Base-by-base conservation (phyloP, 2,888 invertebrate species). In the Troglohyphantes excavatus region DNA sequence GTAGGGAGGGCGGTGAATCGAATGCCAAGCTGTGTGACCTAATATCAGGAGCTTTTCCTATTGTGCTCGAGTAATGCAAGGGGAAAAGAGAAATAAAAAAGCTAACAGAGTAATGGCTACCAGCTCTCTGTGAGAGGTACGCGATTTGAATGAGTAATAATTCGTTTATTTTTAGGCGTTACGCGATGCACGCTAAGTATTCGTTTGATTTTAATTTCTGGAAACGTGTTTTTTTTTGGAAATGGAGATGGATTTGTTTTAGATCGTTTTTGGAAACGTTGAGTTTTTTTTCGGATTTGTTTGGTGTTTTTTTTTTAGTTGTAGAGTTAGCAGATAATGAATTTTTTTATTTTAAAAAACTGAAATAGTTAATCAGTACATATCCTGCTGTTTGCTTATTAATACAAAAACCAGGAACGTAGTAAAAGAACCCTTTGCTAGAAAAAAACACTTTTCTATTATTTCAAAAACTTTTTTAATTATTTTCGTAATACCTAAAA, bases 21-120 rank as follows among this genome's bases (percentile, higher is more conserved):
- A 78, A 78, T 78, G 65, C 46, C 63, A 73, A 82, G 46, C 63
- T 79, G 73, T 87, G 73, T 83, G 87, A 87, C 87, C 87, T 87
- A 87, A 87, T 81, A 87, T 86, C 70, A 27, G 78, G 65, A 86
- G 61, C 46, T 76, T 76, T 79, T 65, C 68, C 78, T 65, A 79
- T 86, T 86, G 86, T 86, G 67, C 46, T 59, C 61, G 17, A 61
- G 68, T 59, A 70, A 82, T 82, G 70, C 23, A 70, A 82, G 70
- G 82, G 27, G 26, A 33, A 26, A 59, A 61, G 26, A 19, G 59
- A 29, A 21, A 23, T 68, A 67, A 82, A 67, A 67, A 27, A 67
- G 33, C 27, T 27, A 70, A 70, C 33, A 33, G 26, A 72, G 72
- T 72, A 39, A 61, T 68, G 19, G 21, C 39, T 72, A 61, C 59